Evolutionary conservation across 2,797 vertebrate species (phyloP), one percentile per base, ranked within the genome.

Genomic region (Chromis chromis): DNA sequence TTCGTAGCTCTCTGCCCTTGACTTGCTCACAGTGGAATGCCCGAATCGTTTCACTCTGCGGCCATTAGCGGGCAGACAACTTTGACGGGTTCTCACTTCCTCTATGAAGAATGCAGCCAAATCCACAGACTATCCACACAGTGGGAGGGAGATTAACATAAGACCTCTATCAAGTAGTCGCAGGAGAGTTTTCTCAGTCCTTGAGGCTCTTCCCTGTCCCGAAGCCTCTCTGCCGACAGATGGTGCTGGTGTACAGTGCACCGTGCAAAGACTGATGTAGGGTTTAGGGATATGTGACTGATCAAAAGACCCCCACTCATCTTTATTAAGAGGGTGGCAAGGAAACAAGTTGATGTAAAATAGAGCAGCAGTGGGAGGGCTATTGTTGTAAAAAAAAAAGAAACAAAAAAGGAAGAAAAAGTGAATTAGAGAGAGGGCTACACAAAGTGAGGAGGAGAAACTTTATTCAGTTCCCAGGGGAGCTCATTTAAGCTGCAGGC

Each of bases 151-250:
- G 70, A 74, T 81, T 63, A 79, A 82, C 67, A 55, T 50, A 64
- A 76, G 36, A 78, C 65, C 68, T 67, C 48, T 68, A 74, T 78
- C 83, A 83, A 76, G 52, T 25, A 60, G 57, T 70, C 78, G 22
- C 77, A 68, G 70, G 81, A 76, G 82, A 69, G 69, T 78, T 52
- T 73, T 54, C 59, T 65, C 24, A 60, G 50, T 65, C 67, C 59
- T 73, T n/a, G 50, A 76, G 70, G 60, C 74, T 39, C 33, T n/a
- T 25, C 10, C 27, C 65, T 78, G 83, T 56, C 76, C 63, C 83
- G 60, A 39, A 48, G 40, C 21, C 4, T 50, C 54, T 76, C 63
- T 1, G 13, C 90, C 92, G 90, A 86, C 90, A 93, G 93, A 90
- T 88, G 91, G 92, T 24, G 86, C 86, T 79, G 36, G 78, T 72